Percentiles rank a stretch among this genome's conserved stretches.
Conservation (phyloP, 2,113 vertebrate species). For the Carlito syrichta region DNA sequence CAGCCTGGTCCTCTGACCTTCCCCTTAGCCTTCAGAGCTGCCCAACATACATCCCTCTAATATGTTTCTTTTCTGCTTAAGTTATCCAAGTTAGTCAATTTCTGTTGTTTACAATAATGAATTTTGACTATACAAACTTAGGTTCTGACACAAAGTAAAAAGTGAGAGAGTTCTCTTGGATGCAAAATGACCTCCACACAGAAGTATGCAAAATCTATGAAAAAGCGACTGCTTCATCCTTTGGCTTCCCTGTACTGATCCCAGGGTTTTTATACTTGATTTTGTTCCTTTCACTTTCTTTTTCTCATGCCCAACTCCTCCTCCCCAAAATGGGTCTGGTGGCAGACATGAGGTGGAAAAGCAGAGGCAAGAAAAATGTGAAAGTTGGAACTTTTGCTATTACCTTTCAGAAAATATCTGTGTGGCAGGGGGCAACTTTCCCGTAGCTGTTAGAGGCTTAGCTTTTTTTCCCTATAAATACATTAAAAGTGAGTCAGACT, state of each 20-base stretch:
- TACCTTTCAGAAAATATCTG: not conserved
- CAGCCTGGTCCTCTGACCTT: too few species aligned
- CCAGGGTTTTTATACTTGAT: not conserved
- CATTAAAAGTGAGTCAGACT: not conserved
- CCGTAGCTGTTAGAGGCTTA: not conserved
- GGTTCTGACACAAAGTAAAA: not conserved
- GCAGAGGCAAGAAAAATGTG: not conserved
- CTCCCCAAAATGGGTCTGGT: not conserved
- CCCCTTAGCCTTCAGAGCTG: not conserved
- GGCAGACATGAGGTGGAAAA: not conserved
- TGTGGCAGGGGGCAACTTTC: not conserved
- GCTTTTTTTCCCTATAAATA: not conserved
- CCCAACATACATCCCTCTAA: not conserved
- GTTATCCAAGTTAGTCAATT: too few species aligned
- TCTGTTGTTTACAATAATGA: not conserved
- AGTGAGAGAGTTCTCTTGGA: fast-evolving
- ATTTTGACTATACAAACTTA: not conserved
- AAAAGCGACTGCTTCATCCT: not conserved
- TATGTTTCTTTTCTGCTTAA: not conserved
- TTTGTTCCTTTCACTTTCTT: not conserved
- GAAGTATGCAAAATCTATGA: fast-evolving
- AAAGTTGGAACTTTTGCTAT: not conserved
- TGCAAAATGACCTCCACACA: too few species aligned
- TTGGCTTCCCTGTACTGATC: not conserved
- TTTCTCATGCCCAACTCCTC: not conserved